These are phyloP conservation scores for Carterocephalus palaemon DNA, from an alignment of 2,888 invertebrate species.

Conservation along the genomic window DNA sequence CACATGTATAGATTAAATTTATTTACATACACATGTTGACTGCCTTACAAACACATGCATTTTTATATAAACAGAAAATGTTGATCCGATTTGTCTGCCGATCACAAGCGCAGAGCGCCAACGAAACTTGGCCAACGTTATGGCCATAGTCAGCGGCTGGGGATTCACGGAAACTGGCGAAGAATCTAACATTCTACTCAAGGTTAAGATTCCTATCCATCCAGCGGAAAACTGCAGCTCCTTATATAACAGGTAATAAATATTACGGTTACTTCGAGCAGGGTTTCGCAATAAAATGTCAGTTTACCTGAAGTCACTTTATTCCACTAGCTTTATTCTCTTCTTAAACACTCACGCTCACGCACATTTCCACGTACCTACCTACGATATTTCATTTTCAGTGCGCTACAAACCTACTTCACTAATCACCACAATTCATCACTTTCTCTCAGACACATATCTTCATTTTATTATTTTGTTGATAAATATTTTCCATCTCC, in stretches of 20 bases:
- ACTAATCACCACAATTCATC: too few species aligned
- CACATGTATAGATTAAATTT: not conserved
- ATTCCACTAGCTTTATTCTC: not conserved
- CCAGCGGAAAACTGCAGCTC: not conserved
- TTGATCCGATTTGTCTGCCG: slow-evolving; percentile 29
- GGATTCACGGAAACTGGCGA: slow-evolving; percentile 16
- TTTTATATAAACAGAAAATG: slow-evolving; percentile 27
- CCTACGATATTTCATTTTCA: not conserved
- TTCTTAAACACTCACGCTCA: not conserved
- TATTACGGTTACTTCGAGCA: not conserved
- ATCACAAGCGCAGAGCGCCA: slow-evolving; percentile 6
- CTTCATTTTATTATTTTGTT: slow-evolving; percentile 3
- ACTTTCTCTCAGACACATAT: too few species aligned
- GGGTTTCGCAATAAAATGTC: not conserved
- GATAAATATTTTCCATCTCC: too few species aligned
- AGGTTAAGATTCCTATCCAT: slow-evolving; percentile 21
- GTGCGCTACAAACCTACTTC: not conserved
- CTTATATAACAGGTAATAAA: slow-evolving; percentile 10
- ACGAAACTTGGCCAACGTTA: not conserved
- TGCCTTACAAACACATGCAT: too few species aligned
- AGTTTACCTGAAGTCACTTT: not conserved
- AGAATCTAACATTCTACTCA: slow-evolving; percentile 14
- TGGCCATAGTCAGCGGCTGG: slow-evolving; percentile 28
- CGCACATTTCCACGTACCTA: not conserved
- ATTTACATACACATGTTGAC: too few species aligned